Evolutionary conservation across 2,113 vertebrate genomes (phyloP).

Genomic region (Phrynocephalus versicolor): DNA sequence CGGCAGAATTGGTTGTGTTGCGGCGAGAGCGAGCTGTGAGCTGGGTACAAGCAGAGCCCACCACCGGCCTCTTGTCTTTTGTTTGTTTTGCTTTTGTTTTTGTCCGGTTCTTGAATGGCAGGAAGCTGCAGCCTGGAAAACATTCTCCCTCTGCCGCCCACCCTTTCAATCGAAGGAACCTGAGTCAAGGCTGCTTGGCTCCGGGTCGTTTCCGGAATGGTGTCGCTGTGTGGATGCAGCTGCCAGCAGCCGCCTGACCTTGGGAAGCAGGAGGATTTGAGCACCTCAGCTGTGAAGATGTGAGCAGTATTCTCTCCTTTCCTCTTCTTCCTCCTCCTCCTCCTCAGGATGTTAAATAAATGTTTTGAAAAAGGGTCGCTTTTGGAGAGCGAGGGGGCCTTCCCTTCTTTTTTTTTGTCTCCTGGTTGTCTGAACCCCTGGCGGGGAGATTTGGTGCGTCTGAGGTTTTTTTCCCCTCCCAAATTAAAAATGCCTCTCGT

Average conservation of each 20-base stretch:
- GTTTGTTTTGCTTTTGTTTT: neutral
- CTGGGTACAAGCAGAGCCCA: neutral
- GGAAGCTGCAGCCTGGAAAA: neutral
- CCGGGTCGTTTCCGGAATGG: neutral
- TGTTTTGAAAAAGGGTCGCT: neutral
- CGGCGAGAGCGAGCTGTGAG: too few relatives aligned
- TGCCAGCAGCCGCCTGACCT: neutral
- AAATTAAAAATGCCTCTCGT: too few relatives aligned
- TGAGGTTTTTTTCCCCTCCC: too few relatives aligned
- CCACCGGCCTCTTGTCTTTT: too few relatives aligned
- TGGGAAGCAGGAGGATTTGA: neutral
- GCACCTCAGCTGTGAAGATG: neutral
- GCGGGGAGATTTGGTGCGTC: too few relatives aligned
- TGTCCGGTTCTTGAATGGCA: neutral
- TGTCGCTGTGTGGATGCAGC: neutral
- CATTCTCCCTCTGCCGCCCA: too few relatives aligned
- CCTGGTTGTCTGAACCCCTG: neutral
- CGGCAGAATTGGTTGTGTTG: neutral
- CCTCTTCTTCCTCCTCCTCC: neutral
- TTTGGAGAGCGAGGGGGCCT: neutral
- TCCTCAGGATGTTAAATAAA: slow-evolving; percentile 4
- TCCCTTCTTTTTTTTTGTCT: neutral
- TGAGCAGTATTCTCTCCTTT: neutral
- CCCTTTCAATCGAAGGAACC: neutral
- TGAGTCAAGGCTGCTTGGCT: neutral